These are phyloP conservation scores for Chelonia mydas DNA, from an alignment of 2,797 vertebrate species.

Conservation along the genomic window DNA sequence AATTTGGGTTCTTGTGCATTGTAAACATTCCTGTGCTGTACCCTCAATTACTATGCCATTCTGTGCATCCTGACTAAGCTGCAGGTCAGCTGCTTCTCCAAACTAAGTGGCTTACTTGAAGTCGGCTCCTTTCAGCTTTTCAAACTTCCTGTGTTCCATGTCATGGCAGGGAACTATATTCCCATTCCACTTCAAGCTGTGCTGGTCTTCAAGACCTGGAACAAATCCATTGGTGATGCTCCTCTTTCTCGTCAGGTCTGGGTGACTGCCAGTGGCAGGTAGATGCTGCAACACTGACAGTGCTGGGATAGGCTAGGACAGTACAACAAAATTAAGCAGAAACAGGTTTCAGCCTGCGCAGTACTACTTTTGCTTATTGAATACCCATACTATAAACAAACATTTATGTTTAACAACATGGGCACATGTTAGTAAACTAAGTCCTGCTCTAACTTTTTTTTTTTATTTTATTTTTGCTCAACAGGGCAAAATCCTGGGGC, in stretches of 20 bases:
- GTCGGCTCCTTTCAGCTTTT: background rate
- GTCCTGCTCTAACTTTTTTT: background rate
- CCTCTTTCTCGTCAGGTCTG: background rate
- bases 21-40: background rate
- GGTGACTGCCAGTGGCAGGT: background rate
- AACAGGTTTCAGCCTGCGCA: background rate
- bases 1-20: background rate
- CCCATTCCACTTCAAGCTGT: slow-evolving; percentile 42
- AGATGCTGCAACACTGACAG: slow-evolving; percentile 19
- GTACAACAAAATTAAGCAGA: background rate
- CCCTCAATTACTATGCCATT: background rate
- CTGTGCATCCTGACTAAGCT: background rate
- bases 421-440: background rate
- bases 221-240: slow-evolving; percentile 9
- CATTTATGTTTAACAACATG: too few species aligned
- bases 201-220: slow-evolving; percentile 46
- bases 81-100: background rate
- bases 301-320: slow-evolving; percentile 72
- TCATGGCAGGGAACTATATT: slow-evolving; percentile 41
- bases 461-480: background rate
- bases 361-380: background rate
- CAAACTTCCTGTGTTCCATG: slow-evolving; percentile 35
- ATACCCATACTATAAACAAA: background rate
- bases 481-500: background rate
- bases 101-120: slow-evolving; percentile 60